Evolutionary conservation across 37 sponge, comb jelly and placozoan species (phyloP), one percentile per base, ranked within the genome.

Genomic region (Oopsacas minuta): DNA sequence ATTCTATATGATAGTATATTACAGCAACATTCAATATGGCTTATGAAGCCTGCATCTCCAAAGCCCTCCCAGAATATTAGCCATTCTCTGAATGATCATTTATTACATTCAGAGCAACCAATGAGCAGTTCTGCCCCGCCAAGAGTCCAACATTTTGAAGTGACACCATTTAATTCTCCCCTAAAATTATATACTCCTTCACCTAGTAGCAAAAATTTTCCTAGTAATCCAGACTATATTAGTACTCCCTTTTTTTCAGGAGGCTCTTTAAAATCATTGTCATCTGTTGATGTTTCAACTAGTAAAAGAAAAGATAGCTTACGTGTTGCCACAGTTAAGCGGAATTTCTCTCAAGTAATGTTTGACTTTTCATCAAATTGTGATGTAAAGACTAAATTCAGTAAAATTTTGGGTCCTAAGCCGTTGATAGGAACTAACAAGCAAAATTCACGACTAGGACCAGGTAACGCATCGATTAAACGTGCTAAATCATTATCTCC

Each of bases 111-210:
- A 7, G 75, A n/a, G 5, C 75, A 61, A 61, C 75, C 75, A 61
- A 61, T 61, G 75, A 61, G 75, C 22, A 61, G 75, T 61, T 61
- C 75, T 61, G 75, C 75, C 7, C 75, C 75, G 22, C 75, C 75
- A 61, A 61, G 75, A 61, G 75, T 61, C 28, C 75, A 61, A 61
- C 75, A 61, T n/a, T 61, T 61, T 61, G 75, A 61, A 61, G 30
- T 61, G 20, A 61, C 75, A 25, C 75, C 75, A 25, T 61, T 61
- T n/a, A 61, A 61, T 61, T 20, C 75, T 3, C 75, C 75, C 28
- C 75, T 61, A 61, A 61, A 61, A 61, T 12, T 61, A n/a, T 61
- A 61, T n/a, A 61, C 75, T 3, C 75, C 75, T 12, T 61, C 75
- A 25, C 75, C 75, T 61, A n/a, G 1, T 25, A 61, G 28, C 75